phyloP scores from a whole-genome alignment of 2,113 vertebrate genomes.

The Heliornis fulica region DNA sequence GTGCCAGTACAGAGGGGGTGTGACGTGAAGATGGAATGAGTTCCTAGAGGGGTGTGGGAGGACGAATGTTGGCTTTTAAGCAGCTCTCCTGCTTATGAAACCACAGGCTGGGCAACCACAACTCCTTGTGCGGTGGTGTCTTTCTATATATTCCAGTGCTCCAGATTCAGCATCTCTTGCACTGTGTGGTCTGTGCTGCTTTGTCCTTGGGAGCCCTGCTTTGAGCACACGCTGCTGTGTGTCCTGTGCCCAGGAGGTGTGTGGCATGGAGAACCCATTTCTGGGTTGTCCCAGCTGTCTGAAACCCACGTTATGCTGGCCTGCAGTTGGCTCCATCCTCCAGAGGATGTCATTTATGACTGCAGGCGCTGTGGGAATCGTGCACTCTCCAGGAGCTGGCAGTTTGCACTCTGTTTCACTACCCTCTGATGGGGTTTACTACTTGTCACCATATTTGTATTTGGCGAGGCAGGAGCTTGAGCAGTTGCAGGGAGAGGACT shows the following conservation, averaged over 20 bases:
- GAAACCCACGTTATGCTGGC: background rate
- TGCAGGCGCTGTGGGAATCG: rapidly evolving
- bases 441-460: background rate
- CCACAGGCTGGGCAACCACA: background rate
- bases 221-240: rapidly evolving
- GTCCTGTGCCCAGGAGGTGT: background rate
- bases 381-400: background rate
- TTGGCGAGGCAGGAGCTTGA: background rate
- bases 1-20: constrained; percentile 41
- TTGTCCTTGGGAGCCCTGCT: background rate
- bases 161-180: background rate
- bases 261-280: background rate
- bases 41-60: constrained; percentile 41
- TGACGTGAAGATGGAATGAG: constrained; percentile 20
- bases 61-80: constrained; percentile 10
- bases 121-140: background rate
- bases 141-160: background rate
- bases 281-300: background rate
- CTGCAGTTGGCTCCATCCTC: rapidly evolving
- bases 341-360: too few relatives aligned
- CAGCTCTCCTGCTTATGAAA: constrained; percentile 45
- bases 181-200: background rate
- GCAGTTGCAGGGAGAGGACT: background rate
- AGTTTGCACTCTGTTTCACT: background rate
- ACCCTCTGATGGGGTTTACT: background rate